Base-by-base conservation (phyloP, 2,797 vertebrate genomes). In the Todus mexicanus region DNA sequence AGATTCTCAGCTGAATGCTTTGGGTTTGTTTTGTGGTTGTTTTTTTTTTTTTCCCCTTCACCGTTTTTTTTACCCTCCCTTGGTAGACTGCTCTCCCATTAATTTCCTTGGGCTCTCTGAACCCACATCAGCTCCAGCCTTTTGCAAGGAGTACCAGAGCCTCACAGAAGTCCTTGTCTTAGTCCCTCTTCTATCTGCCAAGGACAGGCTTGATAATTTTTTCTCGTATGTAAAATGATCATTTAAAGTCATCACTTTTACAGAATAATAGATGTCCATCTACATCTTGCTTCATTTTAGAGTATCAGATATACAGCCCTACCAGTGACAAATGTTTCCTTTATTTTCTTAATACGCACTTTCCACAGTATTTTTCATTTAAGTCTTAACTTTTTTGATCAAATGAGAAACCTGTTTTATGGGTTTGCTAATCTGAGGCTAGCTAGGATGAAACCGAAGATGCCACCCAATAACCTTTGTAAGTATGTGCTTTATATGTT, bases 401-500 rank as follows among this genome's bases (percentile, higher is more conserved):
- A 85, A 78, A 23, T 42, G 38, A 69, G 54, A 79, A 72, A 85
- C 15, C 29, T 76, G 3, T 48, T 71, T 75, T 61, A 60, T 9
- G 10, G 35, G 3, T 35, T 92, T 66, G 26, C 79, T 90, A 75
- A 90, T 91, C 79, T 84, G 66, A 79, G 48, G 20, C 63, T 66
- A 70, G 35, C 61, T 63, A 66, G 59, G 50, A 90, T 88, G 60
- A 76, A 86, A 81, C 35, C 56, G 48, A 88, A 86, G 77, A 88
- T 21, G 63, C 59, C 12, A 35, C 45, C 70, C 70, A 80, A 33
- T 51, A 92, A 82, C 70, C 87, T 79, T 43, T 76, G 60, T 86
- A 93, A 92, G 84, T 54, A 42, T 93, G 92, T 92, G 80, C 68
- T 88, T 84, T 65, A 4, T 68, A 4, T 53, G 38, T 54, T 91